These are phyloP conservation scores for Pollenia angustigena DNA, from an alignment of 2,888 invertebrate genomes.

Conservation along the genomic window DNA sequence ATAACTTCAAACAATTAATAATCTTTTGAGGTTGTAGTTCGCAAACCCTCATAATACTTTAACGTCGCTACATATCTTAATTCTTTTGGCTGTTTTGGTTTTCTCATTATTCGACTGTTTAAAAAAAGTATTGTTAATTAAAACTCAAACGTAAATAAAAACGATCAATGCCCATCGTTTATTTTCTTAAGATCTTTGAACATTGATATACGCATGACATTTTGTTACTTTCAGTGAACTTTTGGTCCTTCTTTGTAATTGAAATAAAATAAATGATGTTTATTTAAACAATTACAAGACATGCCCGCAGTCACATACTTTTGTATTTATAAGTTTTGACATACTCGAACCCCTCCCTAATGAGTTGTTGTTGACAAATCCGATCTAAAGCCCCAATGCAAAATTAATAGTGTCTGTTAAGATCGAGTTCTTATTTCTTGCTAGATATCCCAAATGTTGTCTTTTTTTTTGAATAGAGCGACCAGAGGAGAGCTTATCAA, in stretches of 20 bases:
- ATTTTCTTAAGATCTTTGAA: conserved; percentile 1
- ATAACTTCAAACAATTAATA: background rate
- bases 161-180: background rate
- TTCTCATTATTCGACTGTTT: background rate
- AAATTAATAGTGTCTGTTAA: background rate
- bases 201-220: background rate
- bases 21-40: background rate
- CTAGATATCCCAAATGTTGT: background rate
- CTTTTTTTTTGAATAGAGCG: conserved; percentile 6
- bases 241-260: background rate
- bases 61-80: background rate
- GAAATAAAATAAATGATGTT: conserved; percentile 28
- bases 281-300: conserved; percentile 22
- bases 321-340: background rate
- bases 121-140: background rate
- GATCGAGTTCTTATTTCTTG: background rate
- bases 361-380: conserved; percentile 2
- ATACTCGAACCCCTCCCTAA: background rate
- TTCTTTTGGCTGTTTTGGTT: background rate
- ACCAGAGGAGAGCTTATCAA: conserved; percentile 1
- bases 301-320: conserved; percentile 6
- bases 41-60: conserved; percentile 7
- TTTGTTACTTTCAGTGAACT: background rate
- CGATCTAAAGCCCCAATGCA: conserved; percentile 30
- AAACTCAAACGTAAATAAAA: conserved; percentile 5